Percentiles rank a stretch among this genome's conserved stretches.
Conservation (phyloP, 2,113 vertebrate species). For the Xiphias gladius region DNA sequence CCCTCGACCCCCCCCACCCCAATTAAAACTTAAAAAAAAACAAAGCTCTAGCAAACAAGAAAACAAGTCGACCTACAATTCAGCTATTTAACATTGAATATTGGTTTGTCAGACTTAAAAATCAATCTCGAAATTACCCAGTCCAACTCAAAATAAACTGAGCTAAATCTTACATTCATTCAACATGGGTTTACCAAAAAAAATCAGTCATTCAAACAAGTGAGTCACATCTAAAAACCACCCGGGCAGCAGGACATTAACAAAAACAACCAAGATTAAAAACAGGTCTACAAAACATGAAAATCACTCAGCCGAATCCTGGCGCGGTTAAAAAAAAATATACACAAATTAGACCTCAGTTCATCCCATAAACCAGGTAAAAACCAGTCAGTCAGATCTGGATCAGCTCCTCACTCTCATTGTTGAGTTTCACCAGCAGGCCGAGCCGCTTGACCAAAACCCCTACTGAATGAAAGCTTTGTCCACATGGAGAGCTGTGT, state of each 20-base stretch:
- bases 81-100: too few relatives aligned
- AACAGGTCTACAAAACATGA: not conserved
- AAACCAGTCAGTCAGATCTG: constrained; percentile 34
- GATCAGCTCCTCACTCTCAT: constrained; percentile 31
- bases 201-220: too few relatives aligned
- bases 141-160: too few relatives aligned
- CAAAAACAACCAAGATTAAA: not conserved
- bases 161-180: too few relatives aligned
- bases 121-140: too few relatives aligned
- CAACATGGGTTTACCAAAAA: too few relatives aligned
- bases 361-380: not conserved
- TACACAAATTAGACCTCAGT: not conserved
- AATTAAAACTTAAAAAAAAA: too few relatives aligned
- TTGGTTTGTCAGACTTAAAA: too few relatives aligned
- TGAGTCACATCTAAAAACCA: not conserved
- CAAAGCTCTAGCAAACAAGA: too few relatives aligned
- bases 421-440: constrained; percentile 54
- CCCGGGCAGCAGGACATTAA: not conserved
- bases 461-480: constrained; percentile 67
- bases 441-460: constrained; percentile 64
- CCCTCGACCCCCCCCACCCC: too few relatives aligned
- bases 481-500: constrained; percentile 40
- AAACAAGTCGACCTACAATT: too few relatives aligned
- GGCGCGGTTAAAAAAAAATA: not conserved
- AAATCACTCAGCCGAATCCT: not conserved